Conservation (phyloP, 2,888 invertebrate genomes). For the Bibio marci region DNA sequence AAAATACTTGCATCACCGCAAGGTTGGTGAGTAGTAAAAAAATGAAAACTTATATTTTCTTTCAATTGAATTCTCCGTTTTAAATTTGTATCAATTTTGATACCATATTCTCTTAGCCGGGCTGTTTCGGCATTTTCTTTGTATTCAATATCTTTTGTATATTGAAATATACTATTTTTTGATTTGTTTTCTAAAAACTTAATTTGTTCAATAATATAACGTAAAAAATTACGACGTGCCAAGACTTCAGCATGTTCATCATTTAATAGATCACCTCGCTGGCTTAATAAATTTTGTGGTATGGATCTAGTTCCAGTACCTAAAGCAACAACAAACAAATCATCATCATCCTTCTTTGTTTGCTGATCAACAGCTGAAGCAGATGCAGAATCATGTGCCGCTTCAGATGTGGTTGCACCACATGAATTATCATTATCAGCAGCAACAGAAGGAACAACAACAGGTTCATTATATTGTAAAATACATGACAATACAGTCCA, state of each 20-base stretch:
- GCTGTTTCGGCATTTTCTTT: constrained; percentile 15
- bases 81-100: constrained; percentile 21
- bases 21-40: constrained; percentile 74
- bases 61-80: constrained; percentile 33
- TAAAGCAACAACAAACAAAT: constrained; percentile 38
- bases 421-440: too few species aligned
- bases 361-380: too few species aligned
- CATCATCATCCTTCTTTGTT: background rate
- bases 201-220: constrained; percentile 55
- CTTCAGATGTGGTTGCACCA: background rate
- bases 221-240: constrained; percentile 62
- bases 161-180: constrained; percentile 10
- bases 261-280: constrained; percentile 52
- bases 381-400: background rate
- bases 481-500: constrained; percentile 76
- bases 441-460: constrained; percentile 31
- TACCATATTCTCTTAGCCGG: too few species aligned
- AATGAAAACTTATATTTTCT: constrained; percentile 49
- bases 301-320: constrained; percentile 89
- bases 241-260: constrained; percentile 89
- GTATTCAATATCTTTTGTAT: constrained; percentile 1
- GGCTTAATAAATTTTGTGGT: constrained; percentile 47
- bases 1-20: constrained; percentile 90
- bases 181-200: constrained; percentile 22
- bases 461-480: constrained; percentile 33